Evolutionary conservation across 2,113 vertebrate species (phyloP), one percentile per base, ranked within the genome.

Genomic region (Geococcyx californianus): DNA sequence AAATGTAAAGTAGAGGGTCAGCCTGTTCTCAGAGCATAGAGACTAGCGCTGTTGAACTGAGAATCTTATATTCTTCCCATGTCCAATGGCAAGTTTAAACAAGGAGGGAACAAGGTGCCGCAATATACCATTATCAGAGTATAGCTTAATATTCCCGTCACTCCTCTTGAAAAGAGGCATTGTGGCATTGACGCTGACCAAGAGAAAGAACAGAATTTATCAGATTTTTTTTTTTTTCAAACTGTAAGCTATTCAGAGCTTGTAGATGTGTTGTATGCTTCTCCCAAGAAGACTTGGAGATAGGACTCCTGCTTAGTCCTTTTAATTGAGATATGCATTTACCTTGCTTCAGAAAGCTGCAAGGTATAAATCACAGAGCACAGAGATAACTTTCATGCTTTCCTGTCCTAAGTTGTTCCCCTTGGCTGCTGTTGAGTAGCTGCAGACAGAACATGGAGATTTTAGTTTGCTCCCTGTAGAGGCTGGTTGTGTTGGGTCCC

Each of bases 281-380:
- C 31, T 78, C 9, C 18, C 1, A 0, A 51, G 80, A 62, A 38
- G 72, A 29, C n/a, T 17, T 72, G 28, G 25, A 80, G 49, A 54
- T 34, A 10, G 0, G 0, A 15, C 16, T 89, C 38, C 34, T 42
- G 13, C 62, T 79, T n/a, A 59, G 56, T 2, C 64, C 19, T 59
- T 38, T 44, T 42, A 52, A 29, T 8, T 54, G 66, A n/a, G 40
- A 49, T 24, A 49, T 2, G 3, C 16, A 7, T 3, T 47, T 72
- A 14, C 10, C 20, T 76, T 64, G 13, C 33, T 77, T 60, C 19
- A 17, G 56, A 64, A 51, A 29, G 12, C 12, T 88, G 44, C 38
- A 58, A n/a, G 12, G 3, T 86, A 3, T 49, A 40, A 72, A 55
- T 63, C 5, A 2, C 52, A 40, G 33, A 63, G 34, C 1, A 1